A percentile compares a stretch with the other conserved stretches of the same genome.
phyloP scores from a whole-genome alignment of 1,140 invertebrate species.

The Panagrolaimus sp. region DNA sequence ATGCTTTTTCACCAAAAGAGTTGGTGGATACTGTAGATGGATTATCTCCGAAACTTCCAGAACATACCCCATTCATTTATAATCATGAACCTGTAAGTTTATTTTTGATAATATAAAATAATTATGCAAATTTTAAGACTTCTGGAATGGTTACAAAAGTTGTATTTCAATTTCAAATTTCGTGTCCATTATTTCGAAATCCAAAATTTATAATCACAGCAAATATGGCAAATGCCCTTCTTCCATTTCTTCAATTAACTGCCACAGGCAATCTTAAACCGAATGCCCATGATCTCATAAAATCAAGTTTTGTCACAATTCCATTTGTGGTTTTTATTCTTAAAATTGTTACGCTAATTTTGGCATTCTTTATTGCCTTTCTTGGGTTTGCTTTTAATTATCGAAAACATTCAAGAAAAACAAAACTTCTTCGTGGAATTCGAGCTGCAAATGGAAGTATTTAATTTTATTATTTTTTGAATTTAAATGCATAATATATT shows the following conservation, averaged over 20 bases:
- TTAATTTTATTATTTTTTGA: too few species aligned
- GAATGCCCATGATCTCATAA: background rate
- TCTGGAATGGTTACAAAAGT: background rate
- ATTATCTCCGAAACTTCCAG: constrained; percentile 3
- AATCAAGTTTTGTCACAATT: constrained; percentile 14
- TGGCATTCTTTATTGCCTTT: background rate
- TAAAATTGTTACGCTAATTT: constrained; percentile 13
- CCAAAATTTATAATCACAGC: background rate
- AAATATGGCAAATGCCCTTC: constrained; percentile 7
- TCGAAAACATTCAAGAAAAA: too few species aligned
- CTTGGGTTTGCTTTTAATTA: background rate
- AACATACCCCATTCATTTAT: constrained; percentile 15
- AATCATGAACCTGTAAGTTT: constrained; percentile 19
- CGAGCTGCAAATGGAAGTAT: too few species aligned
- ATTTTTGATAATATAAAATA: too few species aligned
- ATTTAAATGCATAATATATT: too few species aligned
- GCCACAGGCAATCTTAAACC: background rate
- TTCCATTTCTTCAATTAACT: constrained; percentile 14
- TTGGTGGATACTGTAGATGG: constrained; percentile 11
- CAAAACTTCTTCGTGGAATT: too few species aligned
- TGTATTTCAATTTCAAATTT: constrained; percentile 15
- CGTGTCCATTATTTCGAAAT: constrained; percentile 13
- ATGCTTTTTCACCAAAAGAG: constrained; percentile 21
- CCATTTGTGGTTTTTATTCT: constrained; percentile 13
- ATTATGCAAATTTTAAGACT: background rate